phyloP scores from a whole-genome alignment of 2,888 invertebrate species.

The Mechanitis messenoides region DNA sequence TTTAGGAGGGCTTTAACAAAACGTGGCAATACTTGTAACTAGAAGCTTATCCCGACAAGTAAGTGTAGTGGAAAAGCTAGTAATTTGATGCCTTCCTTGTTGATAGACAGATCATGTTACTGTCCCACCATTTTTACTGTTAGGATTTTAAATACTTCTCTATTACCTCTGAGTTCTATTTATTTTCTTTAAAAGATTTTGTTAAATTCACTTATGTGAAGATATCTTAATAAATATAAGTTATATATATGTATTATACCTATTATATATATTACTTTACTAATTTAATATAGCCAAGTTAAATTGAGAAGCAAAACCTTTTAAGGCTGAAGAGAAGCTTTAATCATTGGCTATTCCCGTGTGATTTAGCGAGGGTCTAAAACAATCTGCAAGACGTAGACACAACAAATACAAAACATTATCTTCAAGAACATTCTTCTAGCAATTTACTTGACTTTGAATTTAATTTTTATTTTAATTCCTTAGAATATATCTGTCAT shows the following conservation, averaged over 20 bases:
- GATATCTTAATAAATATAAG: too few species aligned
- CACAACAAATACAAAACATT: slow-evolving; percentile 25
- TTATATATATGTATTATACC: too few species aligned
- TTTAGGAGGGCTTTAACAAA: slow-evolving; percentile 16
- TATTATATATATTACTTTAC: too few species aligned
- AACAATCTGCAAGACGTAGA: slow-evolving; percentile 24
- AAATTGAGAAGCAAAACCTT: slow-evolving; percentile 17
- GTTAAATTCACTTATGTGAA: neutral
- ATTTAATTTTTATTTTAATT: neutral
- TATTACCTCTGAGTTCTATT: neutral
- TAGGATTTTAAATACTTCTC: slow-evolving; percentile 21
- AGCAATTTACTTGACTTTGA: neutral
- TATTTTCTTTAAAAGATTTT: neutral
- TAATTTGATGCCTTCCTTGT: slow-evolving; percentile 24
- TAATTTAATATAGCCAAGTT: slow-evolving; percentile 16
- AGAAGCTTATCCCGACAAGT: slow-evolving; percentile 23
- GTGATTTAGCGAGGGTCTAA: slow-evolving; percentile 17
- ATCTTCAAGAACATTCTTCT: neutral
- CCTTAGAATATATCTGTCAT: too few species aligned
- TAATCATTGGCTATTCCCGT: slow-evolving; percentile 23
- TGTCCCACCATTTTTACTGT: slow-evolving; percentile 21
- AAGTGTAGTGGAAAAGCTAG: slow-evolving; percentile 26
- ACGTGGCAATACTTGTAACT: slow-evolving; percentile 23
- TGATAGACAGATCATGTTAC: slow-evolving; percentile 28
- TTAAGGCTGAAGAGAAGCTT: slow-evolving; percentile 18